Percentiles rank a stretch among this genome's conserved stretches.
Conservation (phyloP, 1,140 invertebrate genomes). For the Anagrus nilaparvatae region DNA sequence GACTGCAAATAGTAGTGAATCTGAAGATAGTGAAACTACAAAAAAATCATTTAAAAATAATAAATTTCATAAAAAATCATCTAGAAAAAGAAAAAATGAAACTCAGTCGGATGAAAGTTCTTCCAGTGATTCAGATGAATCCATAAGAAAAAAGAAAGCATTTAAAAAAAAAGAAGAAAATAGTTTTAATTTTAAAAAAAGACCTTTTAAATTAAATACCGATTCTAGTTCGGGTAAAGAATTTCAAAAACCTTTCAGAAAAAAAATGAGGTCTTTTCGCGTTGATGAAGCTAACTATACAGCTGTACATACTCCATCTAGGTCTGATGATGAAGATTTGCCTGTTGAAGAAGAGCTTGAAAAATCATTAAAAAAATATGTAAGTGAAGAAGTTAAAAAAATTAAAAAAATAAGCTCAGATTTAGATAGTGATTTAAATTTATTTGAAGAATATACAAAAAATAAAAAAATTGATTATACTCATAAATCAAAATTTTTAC, state of each 20-base stretch:
- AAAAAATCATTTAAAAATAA: constrained; percentile 13
- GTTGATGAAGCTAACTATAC: constrained; percentile 18
- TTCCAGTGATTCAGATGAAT: background rate
- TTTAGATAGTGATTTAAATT: constrained; percentile 2
- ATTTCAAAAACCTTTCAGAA: constrained; percentile 16
- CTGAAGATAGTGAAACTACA: constrained; percentile 3
- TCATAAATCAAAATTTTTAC: constrained; percentile 11
- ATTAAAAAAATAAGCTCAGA: constrained; percentile 2
- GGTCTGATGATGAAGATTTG: constrained; percentile 14
- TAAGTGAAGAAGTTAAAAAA: constrained; percentile 4
- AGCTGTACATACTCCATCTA: constrained; percentile 9
- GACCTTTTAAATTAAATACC: constrained; percentile 5
- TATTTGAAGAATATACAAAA: constrained; percentile 3
- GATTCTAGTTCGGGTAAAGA: constrained; percentile 23
- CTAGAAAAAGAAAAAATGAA: background rate
- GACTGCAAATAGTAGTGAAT: constrained; percentile 6
- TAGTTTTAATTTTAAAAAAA: background rate
- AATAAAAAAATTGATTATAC: constrained; percentile 9
- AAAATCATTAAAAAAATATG: constrained; percentile 12
- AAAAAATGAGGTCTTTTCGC: constrained; percentile 5
- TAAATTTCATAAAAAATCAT: constrained; percentile 2
- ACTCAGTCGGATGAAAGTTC: constrained; percentile 1
- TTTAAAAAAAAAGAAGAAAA: constrained; percentile 4
- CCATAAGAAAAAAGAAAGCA: background rate
- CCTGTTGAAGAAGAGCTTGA: constrained; percentile 6